Percentiles rank a stretch among this genome's conserved stretches.
Evolutionary conservation across 2,113 vertebrate species (phyloP).

Genomic region (Acrocephalus arundinaceus): DNA sequence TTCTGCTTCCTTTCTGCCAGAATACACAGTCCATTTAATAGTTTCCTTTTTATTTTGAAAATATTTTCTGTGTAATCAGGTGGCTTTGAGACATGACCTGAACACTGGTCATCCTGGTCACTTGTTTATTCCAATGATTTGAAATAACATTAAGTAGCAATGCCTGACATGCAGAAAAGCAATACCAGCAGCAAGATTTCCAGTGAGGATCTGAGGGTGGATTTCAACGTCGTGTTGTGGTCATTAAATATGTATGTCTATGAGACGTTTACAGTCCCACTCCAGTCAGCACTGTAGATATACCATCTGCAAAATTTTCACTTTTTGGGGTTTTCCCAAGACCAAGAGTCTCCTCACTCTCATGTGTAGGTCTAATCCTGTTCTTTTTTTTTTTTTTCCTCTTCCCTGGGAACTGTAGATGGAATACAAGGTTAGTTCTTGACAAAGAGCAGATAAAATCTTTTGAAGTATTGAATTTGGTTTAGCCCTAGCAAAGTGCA

Average conservation of each 20-base stretch:
- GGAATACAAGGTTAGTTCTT: not conserved
- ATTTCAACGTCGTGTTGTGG: not conserved
- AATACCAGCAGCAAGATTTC: not conserved
- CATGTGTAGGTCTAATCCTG: not conserved
- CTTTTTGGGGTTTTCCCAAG: not conserved
- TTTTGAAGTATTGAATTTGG: not conserved
- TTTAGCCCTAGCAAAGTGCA: not conserved
- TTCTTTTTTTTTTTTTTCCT: not conserved
- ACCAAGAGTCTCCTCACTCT: not conserved
- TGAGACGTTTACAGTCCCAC: not conserved
- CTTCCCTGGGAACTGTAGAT: not conserved
- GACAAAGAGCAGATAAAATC: not conserved
- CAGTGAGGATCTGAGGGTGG: not conserved
- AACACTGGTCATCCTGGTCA: not conserved
- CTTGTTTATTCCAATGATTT: not conserved
- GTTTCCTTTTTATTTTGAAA: not conserved
- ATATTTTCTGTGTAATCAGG: not conserved
- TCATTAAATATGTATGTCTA: not conserved
- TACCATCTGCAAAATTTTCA: not conserved
- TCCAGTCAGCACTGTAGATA: not conserved
- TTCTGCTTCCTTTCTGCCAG: not conserved
- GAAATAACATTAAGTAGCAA: not conserved
- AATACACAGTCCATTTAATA: not conserved
- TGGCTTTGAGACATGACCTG: not conserved
- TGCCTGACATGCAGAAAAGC: not conserved